These are phyloP conservation scores for Pristionchus arcanus DNA, from an alignment of 2,888 invertebrate genomes.

Conservation along the genomic window DNA sequence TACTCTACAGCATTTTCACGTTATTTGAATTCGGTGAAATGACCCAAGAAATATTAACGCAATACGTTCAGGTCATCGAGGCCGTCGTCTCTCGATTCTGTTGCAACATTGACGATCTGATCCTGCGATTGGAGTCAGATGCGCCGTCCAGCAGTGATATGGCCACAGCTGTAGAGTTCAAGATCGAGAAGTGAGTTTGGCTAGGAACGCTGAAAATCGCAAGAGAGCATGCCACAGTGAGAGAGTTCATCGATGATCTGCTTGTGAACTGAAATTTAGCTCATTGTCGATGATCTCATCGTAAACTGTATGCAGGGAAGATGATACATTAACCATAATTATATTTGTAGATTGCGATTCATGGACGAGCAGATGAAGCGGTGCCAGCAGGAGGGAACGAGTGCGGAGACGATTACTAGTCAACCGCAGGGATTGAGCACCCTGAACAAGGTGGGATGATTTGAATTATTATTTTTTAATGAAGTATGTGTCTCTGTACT, in stretches of 20 bases:
- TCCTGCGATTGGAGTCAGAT: constrained; percentile 79
- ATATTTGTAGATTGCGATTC: constrained; percentile 79
- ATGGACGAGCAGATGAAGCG: constrained; percentile 80
- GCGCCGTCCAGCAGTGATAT: constrained; percentile 62
- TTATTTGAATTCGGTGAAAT: too few relatives aligned
- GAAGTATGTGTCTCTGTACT: too few relatives aligned
- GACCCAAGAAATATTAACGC: too few relatives aligned
- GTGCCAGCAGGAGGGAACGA: constrained; percentile 62
- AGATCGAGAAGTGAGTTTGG: constrained; percentile 64
- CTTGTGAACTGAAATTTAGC: neutral
- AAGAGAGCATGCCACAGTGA: too few relatives aligned
- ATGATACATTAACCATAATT: neutral
- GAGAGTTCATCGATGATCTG: neutral
- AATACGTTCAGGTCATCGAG: constrained; percentile 80
- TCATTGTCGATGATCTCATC: too few relatives aligned
- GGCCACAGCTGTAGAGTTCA: constrained; percentile 80
- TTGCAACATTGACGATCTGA: constrained; percentile 79
- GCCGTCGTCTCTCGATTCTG: constrained; percentile 80
- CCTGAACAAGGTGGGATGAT: constrained; percentile 73
- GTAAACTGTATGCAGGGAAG: too few relatives aligned
- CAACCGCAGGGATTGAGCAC: constrained; percentile 76
- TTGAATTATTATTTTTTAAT: too few relatives aligned
- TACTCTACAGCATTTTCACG: too few relatives aligned
- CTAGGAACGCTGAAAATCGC: too few relatives aligned
- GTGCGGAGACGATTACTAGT: constrained; percentile 75